Conservation (phyloP, 1,140 invertebrate species). For the Portunus trituberculatus region DNA sequence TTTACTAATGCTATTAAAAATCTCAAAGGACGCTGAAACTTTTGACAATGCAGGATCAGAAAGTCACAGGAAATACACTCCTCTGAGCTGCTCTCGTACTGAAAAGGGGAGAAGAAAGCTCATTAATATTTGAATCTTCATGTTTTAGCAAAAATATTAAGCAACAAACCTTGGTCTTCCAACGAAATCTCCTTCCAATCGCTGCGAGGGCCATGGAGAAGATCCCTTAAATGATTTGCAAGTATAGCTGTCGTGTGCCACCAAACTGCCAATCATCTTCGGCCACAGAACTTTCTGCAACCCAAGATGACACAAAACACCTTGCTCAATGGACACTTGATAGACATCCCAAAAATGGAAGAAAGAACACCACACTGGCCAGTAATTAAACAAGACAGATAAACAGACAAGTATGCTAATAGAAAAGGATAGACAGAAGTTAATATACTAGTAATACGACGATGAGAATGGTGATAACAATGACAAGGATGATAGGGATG, state of each 20-base stretch:
- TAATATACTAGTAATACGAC: too few relatives aligned
- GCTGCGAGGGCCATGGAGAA: conserved; percentile 64
- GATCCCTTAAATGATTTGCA: conserved; percentile 11
- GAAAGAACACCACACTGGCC: not conserved
- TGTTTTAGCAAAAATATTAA: not conserved
- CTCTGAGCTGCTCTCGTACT: not conserved
- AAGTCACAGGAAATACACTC: too few relatives aligned
- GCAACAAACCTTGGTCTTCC: conserved; percentile 47
- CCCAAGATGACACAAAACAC: too few relatives aligned
- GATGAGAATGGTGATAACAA: too few relatives aligned
- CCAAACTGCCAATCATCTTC: conserved; percentile 31
- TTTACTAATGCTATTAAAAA: too few relatives aligned
- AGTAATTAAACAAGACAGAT: not conserved
- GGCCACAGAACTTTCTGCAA: conserved; percentile 33
- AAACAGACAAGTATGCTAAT: not conserved
- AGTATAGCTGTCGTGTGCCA: conserved; percentile 68
- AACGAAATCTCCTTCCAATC: conserved; percentile 53
- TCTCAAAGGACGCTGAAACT: too few relatives aligned
- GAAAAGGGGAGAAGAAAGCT: not conserved
- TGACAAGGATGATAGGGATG: too few relatives aligned
- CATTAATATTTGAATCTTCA: not conserved
- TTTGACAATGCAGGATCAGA: too few relatives aligned
- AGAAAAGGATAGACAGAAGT: too few relatives aligned
- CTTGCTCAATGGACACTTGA: too few relatives aligned
- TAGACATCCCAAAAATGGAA: too few relatives aligned